phyloP scores from a whole-genome alignment of 2,797 vertebrate species.

The Columba guinea region DNA sequence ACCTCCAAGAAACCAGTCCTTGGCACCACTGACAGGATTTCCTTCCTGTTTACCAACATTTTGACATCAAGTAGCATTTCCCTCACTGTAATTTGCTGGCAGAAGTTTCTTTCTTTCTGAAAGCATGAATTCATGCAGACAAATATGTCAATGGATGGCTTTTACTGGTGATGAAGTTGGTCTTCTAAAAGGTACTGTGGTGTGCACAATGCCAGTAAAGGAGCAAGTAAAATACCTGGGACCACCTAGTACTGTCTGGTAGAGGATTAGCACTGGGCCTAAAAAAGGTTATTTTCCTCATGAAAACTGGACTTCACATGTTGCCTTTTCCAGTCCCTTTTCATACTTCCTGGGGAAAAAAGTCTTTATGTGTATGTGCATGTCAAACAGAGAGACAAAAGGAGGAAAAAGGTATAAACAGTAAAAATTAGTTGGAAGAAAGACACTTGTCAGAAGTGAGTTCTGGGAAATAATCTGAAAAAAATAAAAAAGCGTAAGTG shows the following conservation, averaged over 20 bases:
- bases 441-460: neutral
- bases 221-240: neutral
- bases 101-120: neutral
- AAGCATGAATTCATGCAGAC: neutral
- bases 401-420: neutral
- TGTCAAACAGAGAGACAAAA: neutral
- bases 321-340: neutral
- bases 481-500: neutral
- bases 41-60: neutral
- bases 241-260: neutral
- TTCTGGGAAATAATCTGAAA: neutral
- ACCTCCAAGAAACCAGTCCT: neutral
- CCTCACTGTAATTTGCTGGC: neutral
- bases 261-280: neutral
- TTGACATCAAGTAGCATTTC: neutral
- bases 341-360: neutral
- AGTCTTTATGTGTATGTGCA: fast-evolving
- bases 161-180: neutral
- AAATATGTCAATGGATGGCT: neutral
- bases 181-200: neutral
- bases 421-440: neutral
- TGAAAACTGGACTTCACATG: neutral
- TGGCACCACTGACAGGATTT: neutral
- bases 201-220: neutral
- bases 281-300: neutral